Conservation (phyloP, 2,888 invertebrate genomes). For the Agelastica alni region DNA sequence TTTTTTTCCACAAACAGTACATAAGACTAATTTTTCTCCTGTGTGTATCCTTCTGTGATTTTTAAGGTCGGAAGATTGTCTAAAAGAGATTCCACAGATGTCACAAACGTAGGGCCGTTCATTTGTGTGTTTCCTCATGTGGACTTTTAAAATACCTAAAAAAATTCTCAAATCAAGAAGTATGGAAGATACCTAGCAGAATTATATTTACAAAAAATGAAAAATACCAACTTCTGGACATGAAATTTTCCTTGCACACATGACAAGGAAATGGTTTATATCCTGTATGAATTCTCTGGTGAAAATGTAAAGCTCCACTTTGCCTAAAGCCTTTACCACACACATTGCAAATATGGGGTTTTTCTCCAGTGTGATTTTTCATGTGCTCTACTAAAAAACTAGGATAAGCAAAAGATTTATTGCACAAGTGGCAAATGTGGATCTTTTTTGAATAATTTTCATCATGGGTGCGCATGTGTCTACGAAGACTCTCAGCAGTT, state of each 20-base stretch:
- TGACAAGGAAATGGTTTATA: constrained; percentile 42
- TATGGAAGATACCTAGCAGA: constrained; percentile 44
- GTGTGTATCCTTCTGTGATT: constrained; percentile 55
- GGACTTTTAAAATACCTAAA: constrained; percentile 42
- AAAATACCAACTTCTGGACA: constrained; percentile 40
- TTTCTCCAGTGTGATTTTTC: constrained; percentile 54
- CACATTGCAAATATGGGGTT: constrained; percentile 47
- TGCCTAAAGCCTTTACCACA: constrained; percentile 53
- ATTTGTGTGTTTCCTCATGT: constrained; percentile 46
- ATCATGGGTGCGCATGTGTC: constrained; percentile 51
- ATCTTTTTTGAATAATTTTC: constrained; percentile 46
- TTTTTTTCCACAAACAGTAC: constrained; percentile 52
- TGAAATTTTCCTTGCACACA: constrained; percentile 41
- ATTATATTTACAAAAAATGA: neutral
- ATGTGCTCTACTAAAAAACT: constrained; percentile 52
- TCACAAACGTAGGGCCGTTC: constrained; percentile 50
- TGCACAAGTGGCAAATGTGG: constrained; percentile 48
- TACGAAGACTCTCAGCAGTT: constrained; percentile 49
- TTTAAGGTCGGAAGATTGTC: constrained; percentile 54
- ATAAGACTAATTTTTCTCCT: constrained; percentile 60
- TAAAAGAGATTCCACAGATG: constrained; percentile 51
- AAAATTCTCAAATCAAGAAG: constrained; percentile 15
- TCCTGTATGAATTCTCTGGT: constrained; percentile 49
- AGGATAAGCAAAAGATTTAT: constrained; percentile 48
- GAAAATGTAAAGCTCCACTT: constrained; percentile 44